Evolutionary conservation across 2,113 vertebrate species (phyloP).

Genomic region (Bombycilla garrulus): DNA sequence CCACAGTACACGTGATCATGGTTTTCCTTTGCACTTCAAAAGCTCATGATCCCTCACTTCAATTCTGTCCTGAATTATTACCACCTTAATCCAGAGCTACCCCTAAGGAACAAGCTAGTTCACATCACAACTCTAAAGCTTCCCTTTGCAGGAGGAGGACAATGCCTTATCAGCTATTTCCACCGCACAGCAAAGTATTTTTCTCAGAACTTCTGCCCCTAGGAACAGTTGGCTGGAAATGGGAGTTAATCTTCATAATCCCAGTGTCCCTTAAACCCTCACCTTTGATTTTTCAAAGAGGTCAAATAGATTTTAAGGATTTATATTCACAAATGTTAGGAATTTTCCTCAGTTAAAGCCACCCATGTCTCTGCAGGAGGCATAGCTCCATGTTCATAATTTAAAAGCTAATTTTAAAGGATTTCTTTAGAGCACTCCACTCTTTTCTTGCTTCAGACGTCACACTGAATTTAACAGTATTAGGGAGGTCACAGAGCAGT

Average conservation of each 20-base stretch:
- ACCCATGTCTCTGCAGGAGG: background rate
- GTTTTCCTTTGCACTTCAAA: background rate
- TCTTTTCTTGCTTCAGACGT: background rate
- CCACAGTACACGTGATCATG: background rate
- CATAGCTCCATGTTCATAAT: background rate
- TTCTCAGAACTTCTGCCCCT: conserved; percentile 7
- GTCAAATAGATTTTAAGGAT: conserved; percentile 48
- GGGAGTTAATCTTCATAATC: conserved; percentile 68
- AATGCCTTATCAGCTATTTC: background rate
- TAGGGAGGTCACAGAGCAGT: background rate
- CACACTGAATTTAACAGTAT: background rate
- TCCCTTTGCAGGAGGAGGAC: background rate
- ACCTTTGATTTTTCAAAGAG: conserved; percentile 60
- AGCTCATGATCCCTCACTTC: accelerated
- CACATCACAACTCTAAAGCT: background rate
- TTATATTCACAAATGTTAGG: conserved; percentile 49
- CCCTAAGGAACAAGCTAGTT: background rate
- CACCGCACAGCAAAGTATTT: background rate
- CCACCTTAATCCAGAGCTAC: background rate
- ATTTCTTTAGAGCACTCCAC: background rate
- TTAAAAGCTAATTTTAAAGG: conserved; percentile 17
- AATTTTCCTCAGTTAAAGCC: conserved; percentile 36
- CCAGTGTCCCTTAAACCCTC: conserved; percentile 41
- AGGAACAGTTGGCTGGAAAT: conserved; percentile 41
- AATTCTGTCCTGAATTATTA: background rate